Evolutionary conservation across 2,888 invertebrate genomes (phyloP).

Genomic region (Thecophora atra): DNA sequence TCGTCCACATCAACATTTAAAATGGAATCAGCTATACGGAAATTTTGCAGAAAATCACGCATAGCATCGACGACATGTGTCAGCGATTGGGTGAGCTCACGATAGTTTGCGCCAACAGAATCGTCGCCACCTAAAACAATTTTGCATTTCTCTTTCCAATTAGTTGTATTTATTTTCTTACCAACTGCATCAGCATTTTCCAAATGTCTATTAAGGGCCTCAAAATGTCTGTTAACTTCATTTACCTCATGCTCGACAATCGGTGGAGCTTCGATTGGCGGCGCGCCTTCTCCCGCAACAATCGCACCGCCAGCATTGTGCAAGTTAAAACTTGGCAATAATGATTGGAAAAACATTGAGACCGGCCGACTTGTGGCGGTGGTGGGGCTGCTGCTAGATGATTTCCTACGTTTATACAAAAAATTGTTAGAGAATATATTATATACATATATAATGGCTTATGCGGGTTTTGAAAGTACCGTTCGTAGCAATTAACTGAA

Average conservation of each 20-base stretch:
- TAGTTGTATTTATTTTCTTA: constrained; percentile 22
- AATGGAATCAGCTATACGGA: constrained; percentile 70
- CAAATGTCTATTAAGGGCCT: constrained; percentile 53
- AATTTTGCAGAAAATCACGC: constrained; percentile 76
- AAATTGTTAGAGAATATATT: constrained; percentile 1
- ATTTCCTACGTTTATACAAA: constrained; percentile 52
- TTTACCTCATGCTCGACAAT: constrained; percentile 50
- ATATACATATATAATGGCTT: neutral
- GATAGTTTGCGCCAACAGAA: constrained; percentile 60
- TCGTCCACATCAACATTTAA: constrained; percentile 61
- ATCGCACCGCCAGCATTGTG: constrained; percentile 46
- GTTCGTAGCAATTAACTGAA: constrained; percentile 77
- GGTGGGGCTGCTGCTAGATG: constrained; percentile 60
- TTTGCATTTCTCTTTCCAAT: neutral
- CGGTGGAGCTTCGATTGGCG: constrained; percentile 42
- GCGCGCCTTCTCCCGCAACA: constrained; percentile 39
- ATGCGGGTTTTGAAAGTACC: constrained; percentile 52
- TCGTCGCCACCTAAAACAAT: constrained; percentile 55
- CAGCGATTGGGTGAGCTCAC: constrained; percentile 71
- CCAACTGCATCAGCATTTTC: constrained; percentile 50
- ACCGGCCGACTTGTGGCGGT: constrained; percentile 62
- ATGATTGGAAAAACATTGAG: constrained; percentile 76
- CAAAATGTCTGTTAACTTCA: constrained; percentile 51
- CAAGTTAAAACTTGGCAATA: constrained; percentile 75
- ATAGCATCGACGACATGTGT: constrained; percentile 77